Conservation (phyloP, 2,113 vertebrate genomes). For the Dryoscopus gambensis region DNA sequence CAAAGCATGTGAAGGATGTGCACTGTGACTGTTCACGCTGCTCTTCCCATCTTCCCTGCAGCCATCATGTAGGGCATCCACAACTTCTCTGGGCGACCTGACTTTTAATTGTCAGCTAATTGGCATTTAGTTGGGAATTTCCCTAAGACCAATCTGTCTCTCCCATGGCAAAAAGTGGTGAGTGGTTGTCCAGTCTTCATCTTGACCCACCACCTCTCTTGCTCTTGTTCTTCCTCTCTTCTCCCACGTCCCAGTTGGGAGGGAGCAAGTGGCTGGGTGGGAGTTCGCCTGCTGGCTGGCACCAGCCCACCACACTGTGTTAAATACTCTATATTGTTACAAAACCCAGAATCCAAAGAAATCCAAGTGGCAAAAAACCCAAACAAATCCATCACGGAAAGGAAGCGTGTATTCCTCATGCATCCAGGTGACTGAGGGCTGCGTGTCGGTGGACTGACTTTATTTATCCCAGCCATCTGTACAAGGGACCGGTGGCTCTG, state of each 20-base stretch:
- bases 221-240: not conserved
- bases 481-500: not conserved
- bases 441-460: not conserved
- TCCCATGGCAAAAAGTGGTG: too few species aligned
- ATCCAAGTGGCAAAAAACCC: not conserved
- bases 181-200: not conserved
- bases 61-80: not conserved
- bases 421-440: not conserved
- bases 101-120: not conserved
- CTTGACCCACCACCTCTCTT: not conserved
- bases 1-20: rapidly evolving
- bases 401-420: not conserved
- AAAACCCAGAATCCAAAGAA: not conserved
- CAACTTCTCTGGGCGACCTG: not conserved
- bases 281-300: not conserved
- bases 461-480: not conserved
- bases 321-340: not conserved
- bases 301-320: not conserved
- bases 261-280: not conserved
- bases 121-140: not conserved
- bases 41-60: not conserved
- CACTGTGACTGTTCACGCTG: rapidly evolving
- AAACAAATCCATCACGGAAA: not conserved
- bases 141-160: not conserved
- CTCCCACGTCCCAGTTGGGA: not conserved